These are phyloP conservation scores for Ranitomeya imitator DNA, from an alignment of 2,113 vertebrate species.

Conservation along the genomic window DNA sequence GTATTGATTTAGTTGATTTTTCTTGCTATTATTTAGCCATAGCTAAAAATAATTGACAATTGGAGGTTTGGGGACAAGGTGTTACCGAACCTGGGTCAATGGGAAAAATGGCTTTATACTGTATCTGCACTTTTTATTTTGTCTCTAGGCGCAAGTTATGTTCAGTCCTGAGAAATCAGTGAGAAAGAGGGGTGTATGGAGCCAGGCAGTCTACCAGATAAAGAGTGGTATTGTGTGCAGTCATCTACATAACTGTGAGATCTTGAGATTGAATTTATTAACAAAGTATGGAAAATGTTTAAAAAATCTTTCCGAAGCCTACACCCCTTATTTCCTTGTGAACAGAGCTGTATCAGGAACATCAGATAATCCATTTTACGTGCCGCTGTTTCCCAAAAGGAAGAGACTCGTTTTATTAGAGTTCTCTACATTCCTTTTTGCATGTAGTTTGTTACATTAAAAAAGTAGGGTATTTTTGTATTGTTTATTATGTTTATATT, in stretches of 20 bases:
- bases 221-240: slow-evolving; percentile 56
- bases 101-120: slow-evolving; percentile 40
- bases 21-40: neutral
- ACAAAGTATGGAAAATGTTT: slow-evolving; percentile 52
- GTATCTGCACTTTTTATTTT: slow-evolving; percentile 53
- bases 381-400: slow-evolving; percentile 8
- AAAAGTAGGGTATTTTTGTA: neutral
- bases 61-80: slow-evolving; percentile 30
- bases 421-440: neutral
- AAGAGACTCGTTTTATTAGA: neutral
- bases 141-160: slow-evolving; percentile 46
- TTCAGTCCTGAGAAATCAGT: slow-evolving; percentile 50
- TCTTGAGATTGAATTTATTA: slow-evolving; percentile 57
- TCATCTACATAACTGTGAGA: slow-evolving; percentile 53
- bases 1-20: neutral
- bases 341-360: slow-evolving; percentile 30
- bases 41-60: slow-evolving; percentile 38
- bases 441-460: neutral
- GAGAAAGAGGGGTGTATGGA: slow-evolving; percentile 53
- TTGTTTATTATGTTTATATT: neutral
- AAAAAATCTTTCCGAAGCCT: slow-evolving; percentile 52
- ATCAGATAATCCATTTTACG: slow-evolving; percentile 49
- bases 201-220: slow-evolving; percentile 57
- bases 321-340: slow-evolving; percentile 51
- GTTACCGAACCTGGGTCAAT: slow-evolving; percentile 26